Conservation (phyloP, 2,888 invertebrate species). For the Phyto melanocephala region DNA sequence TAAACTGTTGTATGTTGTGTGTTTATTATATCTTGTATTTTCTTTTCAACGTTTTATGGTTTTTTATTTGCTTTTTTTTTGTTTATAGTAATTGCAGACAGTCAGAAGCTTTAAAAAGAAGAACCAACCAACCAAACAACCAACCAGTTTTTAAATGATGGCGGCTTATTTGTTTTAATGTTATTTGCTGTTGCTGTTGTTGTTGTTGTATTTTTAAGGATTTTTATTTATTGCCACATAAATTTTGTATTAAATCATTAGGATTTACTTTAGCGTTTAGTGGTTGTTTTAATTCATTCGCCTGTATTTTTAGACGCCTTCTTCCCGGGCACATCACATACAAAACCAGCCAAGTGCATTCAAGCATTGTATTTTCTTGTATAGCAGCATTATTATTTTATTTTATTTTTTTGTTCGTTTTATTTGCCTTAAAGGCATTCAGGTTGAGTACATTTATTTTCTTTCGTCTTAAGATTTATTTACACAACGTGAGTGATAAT, state of each 20-base stretch:
- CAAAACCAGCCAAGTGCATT: constrained; percentile 52
- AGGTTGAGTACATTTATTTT: constrained; percentile 48
- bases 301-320: neutral
- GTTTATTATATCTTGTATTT: constrained; percentile 7
- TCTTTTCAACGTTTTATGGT: neutral
- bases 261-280: constrained; percentile 67
- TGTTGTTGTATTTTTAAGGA: constrained; percentile 49
- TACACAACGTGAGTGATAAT: constrained; percentile 65
- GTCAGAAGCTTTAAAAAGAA: constrained; percentile 55
- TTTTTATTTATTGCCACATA: constrained; percentile 66
- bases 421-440: constrained; percentile 49
- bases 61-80: neutral
- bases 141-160: constrained; percentile 60
- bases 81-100: constrained; percentile 54
- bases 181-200: constrained; percentile 38
- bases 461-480: constrained; percentile 59
- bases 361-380: constrained; percentile 37
- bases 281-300: constrained; percentile 56
- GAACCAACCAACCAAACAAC: constrained; percentile 15
- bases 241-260: constrained; percentile 68
- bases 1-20: constrained; percentile 41
- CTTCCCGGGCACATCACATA: neutral
- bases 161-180: constrained; percentile 65
- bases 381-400: neutral
- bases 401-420: constrained; percentile 5